These are phyloP conservation scores for Metallyticus violacea DNA, from an alignment of 2,888 invertebrate genomes.

Conservation along the genomic window DNA sequence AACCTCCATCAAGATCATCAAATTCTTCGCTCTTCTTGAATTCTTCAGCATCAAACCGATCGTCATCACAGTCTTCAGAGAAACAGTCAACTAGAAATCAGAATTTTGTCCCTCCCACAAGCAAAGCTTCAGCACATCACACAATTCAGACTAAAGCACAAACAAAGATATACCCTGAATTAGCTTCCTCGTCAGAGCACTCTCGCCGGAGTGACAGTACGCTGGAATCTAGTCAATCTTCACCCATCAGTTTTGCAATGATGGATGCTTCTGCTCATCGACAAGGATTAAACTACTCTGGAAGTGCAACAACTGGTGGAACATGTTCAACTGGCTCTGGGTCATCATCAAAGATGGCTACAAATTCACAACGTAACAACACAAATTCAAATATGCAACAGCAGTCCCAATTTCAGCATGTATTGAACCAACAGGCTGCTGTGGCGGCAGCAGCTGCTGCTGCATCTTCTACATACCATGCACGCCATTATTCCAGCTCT, in stretches of 20 bases:
- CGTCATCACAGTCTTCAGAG: conserved; percentile 39
- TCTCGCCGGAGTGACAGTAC: conserved; percentile 42
- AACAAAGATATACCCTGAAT: conserved; percentile 73
- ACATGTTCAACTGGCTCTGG: conserved; percentile 2
- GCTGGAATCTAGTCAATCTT: conserved; percentile 63
- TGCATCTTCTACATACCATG: conserved; percentile 19
- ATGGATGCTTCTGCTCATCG: conserved; percentile 55
- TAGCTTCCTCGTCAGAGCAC: conserved; percentile 47
- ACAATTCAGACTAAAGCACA: conserved; percentile 72
- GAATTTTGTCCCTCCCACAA: conserved; percentile 51
- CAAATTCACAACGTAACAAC: conserved; percentile 24
- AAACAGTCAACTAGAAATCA: conserved; percentile 43
- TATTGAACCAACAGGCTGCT: conserved; percentile 30
- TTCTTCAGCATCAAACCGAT: conserved; percentile 42
- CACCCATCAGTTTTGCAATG: conserved; percentile 73
- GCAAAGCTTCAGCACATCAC: conserved; percentile 49
- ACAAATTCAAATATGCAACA: conserved; percentile 23
- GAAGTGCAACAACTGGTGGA: conserved; percentile 40
- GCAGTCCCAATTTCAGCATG: conserved; percentile 33
- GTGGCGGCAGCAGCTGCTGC: background rate
- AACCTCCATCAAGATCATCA: conserved; percentile 51
- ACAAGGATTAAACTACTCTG: conserved; percentile 55
- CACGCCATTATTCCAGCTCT: conserved; percentile 26
- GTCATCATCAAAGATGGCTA: conserved; percentile 25
- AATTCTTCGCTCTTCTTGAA: conserved; percentile 31